Conservation (phyloP, 2,888 invertebrate species). For the Dromius quadrimaculatus region DNA sequence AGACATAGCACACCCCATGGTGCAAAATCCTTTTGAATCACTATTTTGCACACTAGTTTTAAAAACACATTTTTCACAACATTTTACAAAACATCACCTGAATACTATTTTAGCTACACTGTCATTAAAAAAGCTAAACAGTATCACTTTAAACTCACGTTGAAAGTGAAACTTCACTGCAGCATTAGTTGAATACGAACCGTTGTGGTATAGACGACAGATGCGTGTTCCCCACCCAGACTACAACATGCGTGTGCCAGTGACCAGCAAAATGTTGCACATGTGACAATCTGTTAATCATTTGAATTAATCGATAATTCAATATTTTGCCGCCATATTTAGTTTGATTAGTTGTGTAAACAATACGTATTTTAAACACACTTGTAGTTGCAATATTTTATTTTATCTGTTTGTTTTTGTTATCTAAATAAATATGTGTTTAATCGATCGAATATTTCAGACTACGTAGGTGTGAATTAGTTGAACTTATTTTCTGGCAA, state of each 20-base stretch:
- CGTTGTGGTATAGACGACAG: constrained; percentile 12
- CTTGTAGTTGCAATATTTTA: constrained; percentile 3
- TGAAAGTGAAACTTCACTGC: constrained; percentile 44
- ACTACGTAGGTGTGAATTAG: too few species aligned
- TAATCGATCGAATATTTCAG: constrained; percentile 35
- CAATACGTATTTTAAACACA: constrained; percentile 16
- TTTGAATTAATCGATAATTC: too few species aligned
- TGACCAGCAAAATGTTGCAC: constrained; percentile 18
- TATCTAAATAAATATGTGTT: constrained; percentile 28
- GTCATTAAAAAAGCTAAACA: too few species aligned
- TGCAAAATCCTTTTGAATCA: background rate
- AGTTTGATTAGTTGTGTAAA: constrained; percentile 3
- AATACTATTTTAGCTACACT: too few species aligned
- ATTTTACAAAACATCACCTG: background rate
- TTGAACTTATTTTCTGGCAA: too few species aligned
- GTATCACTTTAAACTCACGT: background rate
- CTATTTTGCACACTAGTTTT: background rate
- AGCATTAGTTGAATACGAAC: background rate
- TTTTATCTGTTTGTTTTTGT: constrained; percentile 24
- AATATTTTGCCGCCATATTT: constrained; percentile 26
- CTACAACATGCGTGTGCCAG: constrained; percentile 33
- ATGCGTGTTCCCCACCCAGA: constrained; percentile 36
- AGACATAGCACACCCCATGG: constrained; percentile 99
- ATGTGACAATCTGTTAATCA: background rate
- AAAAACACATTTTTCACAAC: background rate